phyloP scores from a whole-genome alignment of 1,140 invertebrate species.

The Laupala kohalensis region DNA sequence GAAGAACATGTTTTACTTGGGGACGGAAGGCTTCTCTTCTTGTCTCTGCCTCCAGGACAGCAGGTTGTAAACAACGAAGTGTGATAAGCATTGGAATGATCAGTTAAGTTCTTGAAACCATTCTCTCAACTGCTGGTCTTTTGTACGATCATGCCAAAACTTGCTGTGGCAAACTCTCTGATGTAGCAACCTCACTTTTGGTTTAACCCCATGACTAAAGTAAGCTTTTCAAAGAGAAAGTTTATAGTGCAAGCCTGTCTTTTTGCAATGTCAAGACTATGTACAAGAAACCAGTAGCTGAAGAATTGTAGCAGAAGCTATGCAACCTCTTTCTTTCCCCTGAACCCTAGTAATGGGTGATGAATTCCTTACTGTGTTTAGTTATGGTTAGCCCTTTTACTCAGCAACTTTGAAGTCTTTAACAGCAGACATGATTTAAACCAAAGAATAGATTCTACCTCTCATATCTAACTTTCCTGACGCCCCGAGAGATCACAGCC shows the following conservation, averaged over 20 bases:
- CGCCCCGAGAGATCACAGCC: neutral
- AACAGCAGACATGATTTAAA: too few species aligned
- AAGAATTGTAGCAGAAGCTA: neutral
- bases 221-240: neutral
- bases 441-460: too few species aligned
- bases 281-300: neutral
- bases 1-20: neutral
- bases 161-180: neutral
- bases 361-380: neutral
- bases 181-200: neutral
- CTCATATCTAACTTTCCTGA: neutral
- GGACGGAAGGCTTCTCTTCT: neutral
- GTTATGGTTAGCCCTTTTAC: neutral
- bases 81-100: neutral
- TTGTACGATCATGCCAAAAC: too few species aligned
- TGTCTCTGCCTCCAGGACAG: neutral
- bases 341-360: neutral
- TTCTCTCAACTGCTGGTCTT: neutral
- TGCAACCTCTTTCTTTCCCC: neutral
- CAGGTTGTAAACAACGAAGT: neutral
- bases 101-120: neutral
- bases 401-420: too few species aligned
- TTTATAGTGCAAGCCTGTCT: neutral
- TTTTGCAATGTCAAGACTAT: neutral
- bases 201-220: too few species aligned